phyloP scores from a whole-genome alignment of 2,888 invertebrate species.

The Cinara cedri region DNA sequence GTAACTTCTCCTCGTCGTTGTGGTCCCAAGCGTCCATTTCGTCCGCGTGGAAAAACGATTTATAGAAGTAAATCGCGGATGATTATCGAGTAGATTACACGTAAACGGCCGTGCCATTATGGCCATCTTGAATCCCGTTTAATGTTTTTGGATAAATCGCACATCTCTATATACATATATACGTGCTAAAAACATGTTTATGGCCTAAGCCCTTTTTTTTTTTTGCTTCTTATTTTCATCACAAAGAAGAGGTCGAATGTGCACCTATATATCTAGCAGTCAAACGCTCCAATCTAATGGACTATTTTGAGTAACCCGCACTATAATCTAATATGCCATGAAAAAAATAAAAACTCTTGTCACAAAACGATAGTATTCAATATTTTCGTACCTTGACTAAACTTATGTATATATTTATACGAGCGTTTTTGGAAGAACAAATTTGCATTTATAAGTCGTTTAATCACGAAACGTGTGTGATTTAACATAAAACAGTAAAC shows the following conservation, averaged over 20 bases:
- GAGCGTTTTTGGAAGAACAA: too few relatives aligned
- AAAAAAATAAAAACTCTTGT: too few relatives aligned
- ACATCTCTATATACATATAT: conserved; percentile 10
- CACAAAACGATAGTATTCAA: background rate
- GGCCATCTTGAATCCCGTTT: conserved; percentile 41
- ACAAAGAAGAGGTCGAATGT: background rate
- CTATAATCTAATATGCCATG: background rate
- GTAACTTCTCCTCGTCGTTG: background rate
- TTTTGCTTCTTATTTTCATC: background rate
- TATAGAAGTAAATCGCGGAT: conserved; percentile 40
- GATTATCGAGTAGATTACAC: conserved; percentile 55
- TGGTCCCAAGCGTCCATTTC: too few relatives aligned
- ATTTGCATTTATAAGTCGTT: background rate
- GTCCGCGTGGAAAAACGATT: conserved; percentile 8
- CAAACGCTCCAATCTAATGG: conserved; percentile 27
- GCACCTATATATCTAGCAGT: background rate
- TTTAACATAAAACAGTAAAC: too few relatives aligned
- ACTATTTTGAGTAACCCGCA: background rate
- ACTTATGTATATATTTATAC: background rate
- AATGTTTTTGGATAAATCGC: conserved; percentile 54
- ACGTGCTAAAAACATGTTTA: conserved; percentile 47
- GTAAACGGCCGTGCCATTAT: conserved; percentile 44
- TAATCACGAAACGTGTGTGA: background rate
- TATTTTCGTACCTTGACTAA: too few relatives aligned
- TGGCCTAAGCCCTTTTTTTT: background rate